phyloP scores from a whole-genome alignment of 2,888 invertebrate species.

The Meiosimyza decipiens region DNA sequence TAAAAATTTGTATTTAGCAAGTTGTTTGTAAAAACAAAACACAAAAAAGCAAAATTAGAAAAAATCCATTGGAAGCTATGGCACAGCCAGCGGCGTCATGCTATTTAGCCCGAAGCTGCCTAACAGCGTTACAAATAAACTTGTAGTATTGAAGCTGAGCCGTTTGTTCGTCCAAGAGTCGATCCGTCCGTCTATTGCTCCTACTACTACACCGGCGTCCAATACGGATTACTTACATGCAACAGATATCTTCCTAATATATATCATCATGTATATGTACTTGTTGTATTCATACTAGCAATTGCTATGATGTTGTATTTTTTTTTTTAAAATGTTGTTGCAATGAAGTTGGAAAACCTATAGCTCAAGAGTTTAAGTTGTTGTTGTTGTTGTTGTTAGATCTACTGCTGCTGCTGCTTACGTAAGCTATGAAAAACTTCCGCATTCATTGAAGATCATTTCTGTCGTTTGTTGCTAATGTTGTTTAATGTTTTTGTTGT shows the following conservation, averaged over 20 bases:
- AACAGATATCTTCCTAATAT: conserved; percentile 29
- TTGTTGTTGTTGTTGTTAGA: conserved; percentile 41
- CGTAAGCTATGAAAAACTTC: conserved; percentile 67
- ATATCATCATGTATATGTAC: neutral
- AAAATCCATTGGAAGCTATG: no score
- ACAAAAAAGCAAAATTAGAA: no score
- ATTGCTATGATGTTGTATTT: conserved; percentile 38
- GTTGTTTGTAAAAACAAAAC: no score
- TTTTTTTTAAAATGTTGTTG: conserved; percentile 36
- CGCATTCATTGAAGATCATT: conserved; percentile 67
- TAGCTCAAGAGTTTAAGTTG: conserved; percentile 40
- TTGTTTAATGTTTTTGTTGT: conserved; percentile 46
- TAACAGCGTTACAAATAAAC: no score
- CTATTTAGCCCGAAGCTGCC: no score
- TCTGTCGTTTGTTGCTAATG: conserved; percentile 55
- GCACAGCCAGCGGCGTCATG: no score
- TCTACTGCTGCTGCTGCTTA: conserved; percentile 49
- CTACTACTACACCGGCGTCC: neutral
- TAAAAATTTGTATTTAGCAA: no score
- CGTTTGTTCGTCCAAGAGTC: no score
- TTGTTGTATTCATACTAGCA: conserved; percentile 40
- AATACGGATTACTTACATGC: conserved; percentile 31
- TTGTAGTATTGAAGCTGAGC: no score
- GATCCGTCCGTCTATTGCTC: neutral
- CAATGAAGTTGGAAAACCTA: conserved; percentile 6